A percentile compares a stretch with the other conserved stretches of the same genome.
These are phyloP conservation scores for Gari tellinella DNA, from an alignment of 2,888 invertebrate genomes.

Conservation along the genomic window DNA sequence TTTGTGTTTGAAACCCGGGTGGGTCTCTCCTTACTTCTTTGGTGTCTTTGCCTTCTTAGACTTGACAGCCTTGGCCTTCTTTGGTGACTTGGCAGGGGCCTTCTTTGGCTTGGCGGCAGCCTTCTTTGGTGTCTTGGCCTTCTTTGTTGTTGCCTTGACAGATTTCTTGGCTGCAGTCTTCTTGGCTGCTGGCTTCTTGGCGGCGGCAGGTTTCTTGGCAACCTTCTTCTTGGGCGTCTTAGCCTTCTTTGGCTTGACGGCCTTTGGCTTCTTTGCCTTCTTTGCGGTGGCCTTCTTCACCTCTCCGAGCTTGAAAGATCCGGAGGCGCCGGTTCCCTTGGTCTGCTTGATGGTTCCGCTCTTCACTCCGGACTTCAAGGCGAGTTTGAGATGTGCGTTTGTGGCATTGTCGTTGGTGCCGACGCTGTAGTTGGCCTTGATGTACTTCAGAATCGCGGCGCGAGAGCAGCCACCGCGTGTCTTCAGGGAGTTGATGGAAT, in stretches of 20 bases:
- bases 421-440: constrained; percentile 84
- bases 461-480: constrained; percentile 85
- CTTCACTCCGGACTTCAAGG: constrained; percentile 83
- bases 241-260: constrained; percentile 54
- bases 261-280: constrained; percentile 63
- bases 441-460: constrained; percentile 85
- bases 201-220: constrained; percentile 58
- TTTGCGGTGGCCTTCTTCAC: constrained; percentile 34
- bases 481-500: constrained; percentile 83
- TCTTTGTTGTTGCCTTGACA: constrained; percentile 35
- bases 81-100: constrained; percentile 57
- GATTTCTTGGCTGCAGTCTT: constrained; percentile 44
- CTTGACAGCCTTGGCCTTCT: constrained; percentile 60
- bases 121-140: constrained; percentile 60
- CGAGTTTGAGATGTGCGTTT: constrained; percentile 83
- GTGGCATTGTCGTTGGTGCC: constrained; percentile 82
- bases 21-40: too few relatives aligned
- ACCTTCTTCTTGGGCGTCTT: too few relatives aligned
- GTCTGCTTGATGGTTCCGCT: constrained; percentile 82
- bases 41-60: too few relatives aligned
- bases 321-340: constrained; percentile 80
- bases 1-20: too few relatives aligned
- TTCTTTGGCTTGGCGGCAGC: constrained; percentile 56
- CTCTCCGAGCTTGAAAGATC: constrained; percentile 76
- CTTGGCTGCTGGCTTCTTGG: constrained; percentile 62